Conservation (phyloP, 1,140 invertebrate species). For the Anadara kagoshimensis region DNA sequence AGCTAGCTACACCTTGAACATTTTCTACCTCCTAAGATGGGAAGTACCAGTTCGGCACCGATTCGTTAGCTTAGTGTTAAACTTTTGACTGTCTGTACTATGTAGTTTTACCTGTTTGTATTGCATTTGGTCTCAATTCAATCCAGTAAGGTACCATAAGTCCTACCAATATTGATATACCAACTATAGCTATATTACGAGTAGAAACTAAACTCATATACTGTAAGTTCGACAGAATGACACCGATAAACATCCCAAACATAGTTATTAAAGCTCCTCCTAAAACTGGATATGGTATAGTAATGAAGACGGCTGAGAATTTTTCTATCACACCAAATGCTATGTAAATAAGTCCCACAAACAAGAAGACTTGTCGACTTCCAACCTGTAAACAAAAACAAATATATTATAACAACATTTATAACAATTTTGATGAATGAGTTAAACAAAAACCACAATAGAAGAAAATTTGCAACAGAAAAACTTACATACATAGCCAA, state of each 20-base stretch:
- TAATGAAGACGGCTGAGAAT: constrained; percentile 89
- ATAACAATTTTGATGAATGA: too few species aligned
- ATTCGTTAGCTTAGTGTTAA: too few species aligned
- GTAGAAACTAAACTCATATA: constrained; percentile 85
- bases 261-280: constrained; percentile 91
- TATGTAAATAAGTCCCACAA: constrained; percentile 85
- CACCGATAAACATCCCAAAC: constrained; percentile 79
- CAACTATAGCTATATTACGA: constrained; percentile 88
- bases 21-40: too few species aligned
- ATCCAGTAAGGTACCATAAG: constrained; percentile 84
- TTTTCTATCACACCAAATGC: constrained; percentile 81
- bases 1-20: too few species aligned
- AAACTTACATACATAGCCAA: too few species aligned
- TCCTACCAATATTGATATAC: constrained; percentile 89
- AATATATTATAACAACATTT: background rate
- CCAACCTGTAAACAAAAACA: constrained; percentile 79
- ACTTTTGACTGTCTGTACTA: too few species aligned
- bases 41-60: too few species aligned
- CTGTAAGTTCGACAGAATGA: constrained; percentile 84
- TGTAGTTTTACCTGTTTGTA: constrained; percentile 79
- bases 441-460: too few species aligned
- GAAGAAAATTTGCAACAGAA: too few species aligned
- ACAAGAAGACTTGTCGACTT: constrained; percentile 88
- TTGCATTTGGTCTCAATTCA: constrained; percentile 76
- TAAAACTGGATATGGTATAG: constrained; percentile 90